Percentiles rank a stretch among this genome's conserved stretches.
Conservation (phyloP, 1,140 invertebrate genomes). For the Euschistus heros region DNA sequence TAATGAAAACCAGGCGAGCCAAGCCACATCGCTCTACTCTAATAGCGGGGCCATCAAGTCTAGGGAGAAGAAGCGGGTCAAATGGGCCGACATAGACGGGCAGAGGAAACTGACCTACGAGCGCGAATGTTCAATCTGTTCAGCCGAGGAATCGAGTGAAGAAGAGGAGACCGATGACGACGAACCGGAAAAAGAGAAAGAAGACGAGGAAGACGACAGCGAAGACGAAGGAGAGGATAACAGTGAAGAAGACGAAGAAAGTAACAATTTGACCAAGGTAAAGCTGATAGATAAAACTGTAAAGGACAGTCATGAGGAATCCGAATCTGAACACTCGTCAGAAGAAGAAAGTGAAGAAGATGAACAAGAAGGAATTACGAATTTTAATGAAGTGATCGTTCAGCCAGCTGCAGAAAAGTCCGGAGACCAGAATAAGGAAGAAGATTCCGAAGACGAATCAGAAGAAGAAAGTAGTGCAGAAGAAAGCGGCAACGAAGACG, state of each 20-base stretch:
- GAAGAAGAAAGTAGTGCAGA: slow-evolving; percentile 2
- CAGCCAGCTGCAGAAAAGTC: no score
- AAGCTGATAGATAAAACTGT: no score
- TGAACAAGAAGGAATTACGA: not conserved
- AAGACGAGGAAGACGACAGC: not conserved
- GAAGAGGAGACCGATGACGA: not conserved
- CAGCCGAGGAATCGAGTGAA: not conserved
- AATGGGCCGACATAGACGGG: slow-evolving; percentile 10
- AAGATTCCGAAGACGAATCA: not conserved
- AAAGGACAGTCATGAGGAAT: no score
- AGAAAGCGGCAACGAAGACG: not conserved
- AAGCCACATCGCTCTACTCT: not conserved
- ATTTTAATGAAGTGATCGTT: no score
- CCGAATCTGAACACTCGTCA: no score
- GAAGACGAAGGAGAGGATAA: not conserved
- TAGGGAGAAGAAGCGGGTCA: not conserved
- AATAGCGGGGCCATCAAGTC: not conserved
- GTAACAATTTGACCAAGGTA: no score
- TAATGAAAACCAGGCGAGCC: not conserved
- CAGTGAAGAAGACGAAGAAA: not conserved
- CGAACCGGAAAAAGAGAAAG: not conserved
- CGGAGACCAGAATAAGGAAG: not conserved
- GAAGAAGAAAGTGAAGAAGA: not conserved
- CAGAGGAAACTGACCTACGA: not conserved
- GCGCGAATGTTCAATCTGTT: not conserved